phyloP scores from a whole-genome alignment of 2,888 invertebrate genomes.

The Chelonus formosanus region DNA sequence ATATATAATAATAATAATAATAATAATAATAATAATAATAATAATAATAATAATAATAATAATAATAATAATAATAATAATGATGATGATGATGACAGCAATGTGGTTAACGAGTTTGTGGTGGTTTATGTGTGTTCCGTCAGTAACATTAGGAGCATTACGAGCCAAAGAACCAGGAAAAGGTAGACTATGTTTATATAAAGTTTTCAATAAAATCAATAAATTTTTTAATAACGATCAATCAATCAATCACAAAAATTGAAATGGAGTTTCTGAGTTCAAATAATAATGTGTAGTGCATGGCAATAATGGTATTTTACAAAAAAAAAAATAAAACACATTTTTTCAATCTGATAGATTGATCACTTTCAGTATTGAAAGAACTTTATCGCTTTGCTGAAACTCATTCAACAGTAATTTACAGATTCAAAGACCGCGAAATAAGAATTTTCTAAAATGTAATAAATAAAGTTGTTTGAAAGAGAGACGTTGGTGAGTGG shows the following conservation, averaged over 20 bases:
- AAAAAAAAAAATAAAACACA: neutral
- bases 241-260: neutral
- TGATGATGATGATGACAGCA: conserved; percentile 37
- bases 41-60: too few relatives aligned
- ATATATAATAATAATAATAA: too few relatives aligned
- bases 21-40: too few relatives aligned
- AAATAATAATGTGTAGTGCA: too few relatives aligned
- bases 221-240: neutral
- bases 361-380: neutral
- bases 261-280: too few relatives aligned
- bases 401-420: conserved; percentile 26
- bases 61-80: too few relatives aligned
- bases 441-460: conserved; percentile 10
- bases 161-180: conserved; percentile 59
- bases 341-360: neutral
- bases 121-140: conserved; percentile 56
- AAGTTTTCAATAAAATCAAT: conserved; percentile 49
- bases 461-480: neutral
- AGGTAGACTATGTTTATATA: conserved; percentile 42
- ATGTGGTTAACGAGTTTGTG: conserved; percentile 58
- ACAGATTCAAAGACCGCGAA: conserved; percentile 35
- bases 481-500: neutral
- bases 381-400: conserved; percentile 2
- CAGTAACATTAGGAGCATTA: conserved; percentile 55
- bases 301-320: too few relatives aligned